Conservation (phyloP, 2,797 vertebrate species). For the Lemur catta region DNA sequence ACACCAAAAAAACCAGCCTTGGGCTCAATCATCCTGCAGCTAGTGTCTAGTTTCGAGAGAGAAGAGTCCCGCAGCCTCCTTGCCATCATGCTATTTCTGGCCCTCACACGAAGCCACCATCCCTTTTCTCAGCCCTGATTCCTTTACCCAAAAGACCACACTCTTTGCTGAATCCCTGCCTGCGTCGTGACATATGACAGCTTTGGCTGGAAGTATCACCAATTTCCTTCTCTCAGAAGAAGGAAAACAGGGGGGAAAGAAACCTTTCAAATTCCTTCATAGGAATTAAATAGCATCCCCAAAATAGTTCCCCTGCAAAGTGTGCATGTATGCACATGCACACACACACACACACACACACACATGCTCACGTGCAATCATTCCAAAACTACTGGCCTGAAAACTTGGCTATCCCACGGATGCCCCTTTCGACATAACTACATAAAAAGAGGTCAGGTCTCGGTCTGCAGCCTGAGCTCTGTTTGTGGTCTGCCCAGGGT, state of each 20-base stretch:
- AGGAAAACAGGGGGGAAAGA: neutral
- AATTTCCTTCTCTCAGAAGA: neutral
- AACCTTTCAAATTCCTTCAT: neutral
- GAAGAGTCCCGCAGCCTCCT: neutral
- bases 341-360: neutral
- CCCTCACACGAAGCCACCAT: fast-evolving
- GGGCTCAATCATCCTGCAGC: neutral
- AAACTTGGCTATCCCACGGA: constrained; percentile 46
- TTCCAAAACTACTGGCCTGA: constrained; percentile 52
- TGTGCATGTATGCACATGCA: fast-evolving
- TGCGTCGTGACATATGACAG: neutral
- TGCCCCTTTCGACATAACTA: constrained; percentile 1
- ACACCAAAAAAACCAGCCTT: neutral
- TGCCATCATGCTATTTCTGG: neutral
- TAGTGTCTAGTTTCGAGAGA: neutral
- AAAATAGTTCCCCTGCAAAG: neutral
- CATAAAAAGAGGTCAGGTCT: constrained; percentile 74
- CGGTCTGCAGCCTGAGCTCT: constrained; percentile 47
- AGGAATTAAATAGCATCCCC: neutral
- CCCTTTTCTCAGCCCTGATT: neutral
- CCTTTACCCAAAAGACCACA: neutral
- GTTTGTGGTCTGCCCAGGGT: constrained; percentile 65
- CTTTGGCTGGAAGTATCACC: neutral
- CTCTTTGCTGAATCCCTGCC: neutral
- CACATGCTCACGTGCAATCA: neutral